Conservation (phyloP, 1,140 invertebrate genomes). For the Ceratosolen solmsi region DNA sequence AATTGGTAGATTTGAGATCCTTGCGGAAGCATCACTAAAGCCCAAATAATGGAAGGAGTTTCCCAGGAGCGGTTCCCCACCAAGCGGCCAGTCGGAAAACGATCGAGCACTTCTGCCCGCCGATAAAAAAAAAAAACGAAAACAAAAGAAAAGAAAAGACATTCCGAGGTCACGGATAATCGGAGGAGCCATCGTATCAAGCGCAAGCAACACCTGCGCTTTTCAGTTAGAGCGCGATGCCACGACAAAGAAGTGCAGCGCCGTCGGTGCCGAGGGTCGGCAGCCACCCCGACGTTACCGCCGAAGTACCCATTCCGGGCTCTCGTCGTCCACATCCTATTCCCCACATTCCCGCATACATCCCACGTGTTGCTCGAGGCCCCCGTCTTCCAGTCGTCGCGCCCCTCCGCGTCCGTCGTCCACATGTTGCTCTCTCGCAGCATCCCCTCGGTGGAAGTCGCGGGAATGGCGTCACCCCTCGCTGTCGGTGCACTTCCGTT, state of each 20-base stretch:
- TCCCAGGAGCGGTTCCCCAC: no score
- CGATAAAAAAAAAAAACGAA: no score
- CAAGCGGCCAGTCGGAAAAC: no score
- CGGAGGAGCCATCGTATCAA: not conserved
- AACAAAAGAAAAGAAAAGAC: no score
- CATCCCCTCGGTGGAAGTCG: slow-evolving; percentile 10
- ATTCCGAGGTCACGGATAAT: not conserved
- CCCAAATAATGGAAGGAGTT: no score
- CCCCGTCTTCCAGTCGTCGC: not conserved
- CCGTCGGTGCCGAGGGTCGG: not conserved
- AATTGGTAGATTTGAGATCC: no score
- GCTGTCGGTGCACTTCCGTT: slow-evolving; percentile 49
- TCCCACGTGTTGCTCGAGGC: not conserved
- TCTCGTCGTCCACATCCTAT: no score
- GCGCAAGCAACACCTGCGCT: not conserved
- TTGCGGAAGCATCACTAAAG: no score
- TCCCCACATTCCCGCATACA: slow-evolving; percentile 7
- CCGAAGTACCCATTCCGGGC: not conserved
- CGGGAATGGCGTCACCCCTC: slow-evolving; percentile 18
- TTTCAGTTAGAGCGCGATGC: not conserved
- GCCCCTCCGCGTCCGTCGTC: not conserved
- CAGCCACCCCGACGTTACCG: not conserved
- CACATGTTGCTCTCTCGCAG: slow-evolving; percentile 40
- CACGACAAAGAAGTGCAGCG: not conserved
- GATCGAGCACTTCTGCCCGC: no score